Evolutionary conservation across 2,888 invertebrate genomes (phyloP).

Genomic region (Melanchra persicariae): DNA sequence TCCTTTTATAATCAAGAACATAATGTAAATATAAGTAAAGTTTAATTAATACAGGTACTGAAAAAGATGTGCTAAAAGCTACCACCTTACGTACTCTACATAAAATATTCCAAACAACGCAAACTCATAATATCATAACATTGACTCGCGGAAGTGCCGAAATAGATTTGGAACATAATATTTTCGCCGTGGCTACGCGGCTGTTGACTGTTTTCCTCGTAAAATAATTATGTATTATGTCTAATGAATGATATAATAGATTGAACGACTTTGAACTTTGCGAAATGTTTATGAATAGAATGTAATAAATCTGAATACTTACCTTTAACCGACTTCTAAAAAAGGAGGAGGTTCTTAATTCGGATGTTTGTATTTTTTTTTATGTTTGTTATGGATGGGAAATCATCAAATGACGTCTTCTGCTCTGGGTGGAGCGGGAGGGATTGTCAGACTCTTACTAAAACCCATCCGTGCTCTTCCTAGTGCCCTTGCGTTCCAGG

Average conservation of each 20-base stretch:
- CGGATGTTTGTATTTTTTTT: no score
- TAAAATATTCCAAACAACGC: conserved; percentile 2
- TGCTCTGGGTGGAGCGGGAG: no score
- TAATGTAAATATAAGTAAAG: neutral
- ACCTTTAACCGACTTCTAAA: no score
- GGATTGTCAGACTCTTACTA: no score
- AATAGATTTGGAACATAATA: conserved; percentile 46
- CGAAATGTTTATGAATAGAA: conserved; percentile 10
- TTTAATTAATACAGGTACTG: neutral
- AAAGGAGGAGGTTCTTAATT: no score
- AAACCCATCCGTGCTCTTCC: no score
- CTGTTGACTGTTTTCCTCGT: conserved; percentile 9
- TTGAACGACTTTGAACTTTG: conserved; percentile 23
- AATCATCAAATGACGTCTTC: no score
- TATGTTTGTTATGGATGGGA: no score
- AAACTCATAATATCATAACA: neutral
- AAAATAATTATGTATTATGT: conserved; percentile 16
- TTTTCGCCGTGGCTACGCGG: conserved; percentile 15
- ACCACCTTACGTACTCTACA: neutral
- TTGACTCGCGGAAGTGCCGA: conserved; percentile 29
- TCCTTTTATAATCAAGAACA: neutral
- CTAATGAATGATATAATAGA: neutral
- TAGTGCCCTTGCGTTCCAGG: no score
- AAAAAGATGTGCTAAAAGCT: neutral
- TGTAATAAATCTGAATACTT: conserved; percentile 7